phyloP scores from a whole-genome alignment of 2,113 vertebrate genomes.

The Anguilla japonica region DNA sequence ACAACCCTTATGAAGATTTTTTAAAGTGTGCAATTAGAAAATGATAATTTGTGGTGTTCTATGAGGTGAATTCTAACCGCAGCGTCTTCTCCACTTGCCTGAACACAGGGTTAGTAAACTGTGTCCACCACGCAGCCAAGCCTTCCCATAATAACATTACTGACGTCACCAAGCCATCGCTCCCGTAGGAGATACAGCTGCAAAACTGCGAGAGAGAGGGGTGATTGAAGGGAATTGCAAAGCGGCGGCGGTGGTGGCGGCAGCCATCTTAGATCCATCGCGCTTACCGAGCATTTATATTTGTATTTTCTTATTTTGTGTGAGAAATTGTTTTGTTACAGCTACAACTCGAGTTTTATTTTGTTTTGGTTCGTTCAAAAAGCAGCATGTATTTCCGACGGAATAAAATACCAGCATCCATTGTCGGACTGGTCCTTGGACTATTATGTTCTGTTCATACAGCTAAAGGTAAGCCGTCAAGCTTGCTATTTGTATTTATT shows the following conservation, averaged over 20 bases:
- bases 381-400: slow-evolving; percentile 72
- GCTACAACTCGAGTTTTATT: slow-evolving; percentile 42
- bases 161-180: slow-evolving; percentile 68
- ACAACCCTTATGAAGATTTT: background rate
- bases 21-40: background rate
- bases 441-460: slow-evolving; percentile 70
- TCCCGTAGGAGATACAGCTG: slow-evolving; percentile 48
- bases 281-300: slow-evolving; percentile 59
- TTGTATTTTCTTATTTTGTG: slow-evolving; percentile 53
- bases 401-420: slow-evolving; percentile 64
- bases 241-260: slow-evolving; percentile 60
- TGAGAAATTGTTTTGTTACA: slow-evolving; percentile 35
- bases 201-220: slow-evolving; percentile 28
- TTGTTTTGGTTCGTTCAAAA: slow-evolving; percentile 46
- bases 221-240: slow-evolving; percentile 55
- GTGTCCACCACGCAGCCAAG: slow-evolving; percentile 44
- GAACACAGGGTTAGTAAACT: slow-evolving; percentile 42
- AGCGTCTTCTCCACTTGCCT: slow-evolving; percentile 32
- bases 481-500: background rate
- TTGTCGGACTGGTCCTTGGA: slow-evolving; percentile 71
- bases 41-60: too few species aligned
- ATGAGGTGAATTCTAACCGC: too few species aligned
- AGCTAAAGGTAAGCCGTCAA: slow-evolving; percentile 70
- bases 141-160: slow-evolving; percentile 64
- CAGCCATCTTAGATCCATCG: slow-evolving; percentile 77